Percentiles rank a stretch among this genome's conserved stretches.
phyloP scores from a whole-genome alignment of 2,797 vertebrate species.

The Myiotriccus ornatus region DNA sequence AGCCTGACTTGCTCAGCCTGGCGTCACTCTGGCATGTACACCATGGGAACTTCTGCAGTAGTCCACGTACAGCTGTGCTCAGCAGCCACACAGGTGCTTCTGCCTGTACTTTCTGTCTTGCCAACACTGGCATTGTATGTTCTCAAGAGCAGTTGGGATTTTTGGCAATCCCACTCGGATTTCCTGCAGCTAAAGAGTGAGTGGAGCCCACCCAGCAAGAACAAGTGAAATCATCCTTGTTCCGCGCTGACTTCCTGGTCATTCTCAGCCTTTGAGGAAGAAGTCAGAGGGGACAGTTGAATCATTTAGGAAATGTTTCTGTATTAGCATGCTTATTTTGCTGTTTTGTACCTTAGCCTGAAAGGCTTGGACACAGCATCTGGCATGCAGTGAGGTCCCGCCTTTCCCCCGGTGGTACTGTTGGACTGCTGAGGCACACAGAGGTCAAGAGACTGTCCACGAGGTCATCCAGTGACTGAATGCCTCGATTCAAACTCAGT shows the following conservation, averaged over 20 bases:
- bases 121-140: background rate
- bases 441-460: conserved; percentile 23
- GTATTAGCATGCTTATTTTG: conserved; percentile 11
- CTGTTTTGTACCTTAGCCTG: conserved; percentile 5
- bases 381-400: background rate
- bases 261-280: background rate
- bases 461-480: conserved; percentile 12
- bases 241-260: background rate
- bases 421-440: background rate
- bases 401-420: background rate
- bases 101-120: conserved; percentile 30
- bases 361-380: background rate
- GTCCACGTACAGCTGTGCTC: background rate
- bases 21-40: background rate
- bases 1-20: background rate
- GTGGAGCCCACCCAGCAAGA: conserved; percentile 61
- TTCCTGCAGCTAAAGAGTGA: background rate
- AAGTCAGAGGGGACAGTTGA: conserved; percentile 49
- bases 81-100: conserved; percentile 32
- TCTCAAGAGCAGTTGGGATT: conserved; percentile 11
- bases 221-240: conserved; percentile 8
- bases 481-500: conserved; percentile 14
- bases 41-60: background rate
- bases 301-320: conserved; percentile 47
- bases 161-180: conserved; percentile 14